These are phyloP conservation scores for Parauchenoglanis ngamensis DNA, from an alignment of 2,797 vertebrate genomes.

Conservation along the genomic window DNA sequence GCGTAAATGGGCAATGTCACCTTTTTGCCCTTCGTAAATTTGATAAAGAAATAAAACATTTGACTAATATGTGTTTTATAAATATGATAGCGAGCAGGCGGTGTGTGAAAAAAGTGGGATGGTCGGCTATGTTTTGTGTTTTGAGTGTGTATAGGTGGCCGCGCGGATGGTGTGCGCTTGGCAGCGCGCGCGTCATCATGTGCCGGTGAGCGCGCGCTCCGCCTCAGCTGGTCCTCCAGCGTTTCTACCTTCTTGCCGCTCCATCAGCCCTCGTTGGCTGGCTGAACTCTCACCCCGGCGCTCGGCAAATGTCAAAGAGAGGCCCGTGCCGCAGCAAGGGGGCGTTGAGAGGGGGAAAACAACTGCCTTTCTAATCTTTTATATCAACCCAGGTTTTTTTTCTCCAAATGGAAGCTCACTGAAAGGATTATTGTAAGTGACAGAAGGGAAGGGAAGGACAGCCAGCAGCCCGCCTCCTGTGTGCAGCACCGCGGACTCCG, in stretches of 20 bases:
- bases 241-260: conserved; percentile 78
- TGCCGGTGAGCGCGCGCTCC: conserved; percentile 54
- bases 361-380: conserved; percentile 67
- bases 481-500: conserved; percentile 25
- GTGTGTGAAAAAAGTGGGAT: not conserved
- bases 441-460: conserved; percentile 37
- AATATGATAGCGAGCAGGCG: not conserved
- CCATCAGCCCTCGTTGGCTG: conserved; percentile 78
- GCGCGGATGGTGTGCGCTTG: conserved; percentile 38
- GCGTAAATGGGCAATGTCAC: not conserved
- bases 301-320: conserved; percentile 82
- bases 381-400: conserved; percentile 58
- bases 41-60: not conserved
- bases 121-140: not conserved
- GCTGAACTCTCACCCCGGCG: conserved; percentile 83
- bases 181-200: conserved; percentile 59
- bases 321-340: conserved; percentile 83
- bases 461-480: conserved; percentile 13
- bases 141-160: conserved; percentile 14
- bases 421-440: conserved; percentile 64
- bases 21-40: not conserved
- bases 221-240: conserved; percentile 80
- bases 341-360: conserved; percentile 66
- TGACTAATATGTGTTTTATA: not conserved
- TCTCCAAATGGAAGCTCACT: conserved; percentile 49